Conservation (phyloP, 1,140 invertebrate species). For the Cherax destructor region DNA sequence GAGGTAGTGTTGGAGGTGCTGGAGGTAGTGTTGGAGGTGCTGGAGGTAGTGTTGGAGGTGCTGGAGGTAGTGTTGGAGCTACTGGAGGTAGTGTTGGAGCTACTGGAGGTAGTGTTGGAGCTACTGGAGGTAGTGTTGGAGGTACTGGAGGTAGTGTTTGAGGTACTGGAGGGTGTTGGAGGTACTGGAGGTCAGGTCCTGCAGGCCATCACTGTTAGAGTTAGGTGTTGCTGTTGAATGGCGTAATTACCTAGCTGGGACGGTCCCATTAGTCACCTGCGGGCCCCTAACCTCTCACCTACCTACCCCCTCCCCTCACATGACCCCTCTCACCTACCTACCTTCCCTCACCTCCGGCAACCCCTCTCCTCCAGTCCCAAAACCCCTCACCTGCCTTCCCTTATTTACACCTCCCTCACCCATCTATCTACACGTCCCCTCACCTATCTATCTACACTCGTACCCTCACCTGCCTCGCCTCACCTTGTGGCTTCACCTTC, state of each 20-base stretch:
- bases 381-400: not conserved
- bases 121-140: too few relatives aligned
- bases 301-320: not conserved
- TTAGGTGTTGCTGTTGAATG: constrained; percentile 19
- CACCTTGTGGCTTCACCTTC: too few relatives aligned
- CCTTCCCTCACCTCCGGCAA: not conserved
- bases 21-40: too few relatives aligned
- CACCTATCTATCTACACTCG: too few relatives aligned
- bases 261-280: constrained; percentile 14
- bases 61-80: too few relatives aligned
- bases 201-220: not conserved
- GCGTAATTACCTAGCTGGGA: constrained; percentile 14
- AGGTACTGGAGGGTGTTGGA: not conserved
- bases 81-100: not conserved
- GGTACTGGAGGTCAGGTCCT: not conserved
- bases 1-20: too few relatives aligned
- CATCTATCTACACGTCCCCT: not conserved
- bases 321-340: not conserved
- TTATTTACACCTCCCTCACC: not conserved
- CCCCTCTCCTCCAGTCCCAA: not conserved
- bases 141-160: not conserved
- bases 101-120: not conserved
- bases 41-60: too few relatives aligned
- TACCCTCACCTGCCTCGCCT: too few relatives aligned
- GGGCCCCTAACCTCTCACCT: too few relatives aligned